phyloP scores from a whole-genome alignment of 1,140 invertebrate species.

The Chironomus tepperi region DNA sequence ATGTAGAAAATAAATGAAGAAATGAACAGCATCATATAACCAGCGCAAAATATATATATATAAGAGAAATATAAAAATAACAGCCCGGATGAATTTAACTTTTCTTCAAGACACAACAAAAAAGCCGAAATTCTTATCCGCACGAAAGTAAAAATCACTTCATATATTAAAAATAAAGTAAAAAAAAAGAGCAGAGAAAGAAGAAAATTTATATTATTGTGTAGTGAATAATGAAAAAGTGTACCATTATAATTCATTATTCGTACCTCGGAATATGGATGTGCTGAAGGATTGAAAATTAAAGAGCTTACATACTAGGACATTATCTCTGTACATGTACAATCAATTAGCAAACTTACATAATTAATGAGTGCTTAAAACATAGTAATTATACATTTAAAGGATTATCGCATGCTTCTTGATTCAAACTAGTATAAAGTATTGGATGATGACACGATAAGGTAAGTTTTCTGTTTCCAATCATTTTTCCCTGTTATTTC shows the following conservation, averaged over 20 bases:
- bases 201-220: no score
- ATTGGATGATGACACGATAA: not conserved
- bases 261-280: not conserved
- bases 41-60: not conserved
- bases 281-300: not conserved
- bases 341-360: not conserved
- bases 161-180: not conserved
- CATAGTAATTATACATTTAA: not conserved
- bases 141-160: not conserved
- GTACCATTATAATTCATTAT: conserved; percentile 20
- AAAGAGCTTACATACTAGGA: not conserved
- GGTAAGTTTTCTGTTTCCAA: not conserved
- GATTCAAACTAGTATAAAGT: no score
- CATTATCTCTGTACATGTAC: not conserved
- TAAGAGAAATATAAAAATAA: conserved; percentile 1
- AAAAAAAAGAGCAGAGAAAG: not conserved
- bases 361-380: not conserved
- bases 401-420: not conserved
- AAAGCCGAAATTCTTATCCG: not conserved
- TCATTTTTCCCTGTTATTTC: no score
- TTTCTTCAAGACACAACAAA: not conserved
- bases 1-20: conserved; percentile 23
- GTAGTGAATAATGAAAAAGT: conserved; percentile 5
- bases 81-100: not conserved
- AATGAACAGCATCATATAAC: conserved; percentile 23